phyloP scores from a whole-genome alignment of 2,888 invertebrate genomes.

The Pammene fasciana region DNA sequence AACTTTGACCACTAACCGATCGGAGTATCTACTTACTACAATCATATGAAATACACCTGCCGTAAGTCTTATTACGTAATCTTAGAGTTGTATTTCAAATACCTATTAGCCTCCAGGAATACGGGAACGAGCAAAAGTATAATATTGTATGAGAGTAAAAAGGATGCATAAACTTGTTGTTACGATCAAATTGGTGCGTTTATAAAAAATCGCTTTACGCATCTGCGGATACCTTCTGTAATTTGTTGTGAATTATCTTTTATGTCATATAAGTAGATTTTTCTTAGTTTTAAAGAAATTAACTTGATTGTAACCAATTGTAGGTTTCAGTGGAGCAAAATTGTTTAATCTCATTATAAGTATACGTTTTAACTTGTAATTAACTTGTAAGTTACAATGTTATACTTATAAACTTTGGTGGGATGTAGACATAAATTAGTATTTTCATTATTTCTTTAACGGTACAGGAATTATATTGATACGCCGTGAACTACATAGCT shows the following conservation, averaged over 20 bases:
- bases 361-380: slow-evolving; percentile 33
- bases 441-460: slow-evolving; percentile 24
- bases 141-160: slow-evolving; percentile 49
- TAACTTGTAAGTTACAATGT: slow-evolving; percentile 34
- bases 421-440: slow-evolving; percentile 35
- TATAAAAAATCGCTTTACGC: slow-evolving; percentile 64
- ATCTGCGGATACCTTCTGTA: slow-evolving; percentile 58
- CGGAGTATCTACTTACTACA: slow-evolving; percentile 9
- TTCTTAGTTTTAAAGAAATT: slow-evolving; percentile 34
- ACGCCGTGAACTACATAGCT: slow-evolving; percentile 27
- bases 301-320: slow-evolving; percentile 39
- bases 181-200: slow-evolving; percentile 70
- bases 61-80: not conserved
- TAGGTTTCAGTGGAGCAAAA: slow-evolving; percentile 29
- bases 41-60: slow-evolving; percentile 2
- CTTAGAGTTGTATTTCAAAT: slow-evolving; percentile 22
- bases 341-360: slow-evolving; percentile 40
- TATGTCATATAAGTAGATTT: slow-evolving; percentile 54
- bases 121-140: slow-evolving; percentile 51
- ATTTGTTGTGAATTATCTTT: slow-evolving; percentile 53
- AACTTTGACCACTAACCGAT: slow-evolving; percentile 19
- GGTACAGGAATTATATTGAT: slow-evolving; percentile 17
- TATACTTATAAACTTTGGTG: slow-evolving; percentile 17
- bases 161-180: slow-evolving; percentile 62
- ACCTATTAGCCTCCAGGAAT: slow-evolving; percentile 22